Evolutionary conservation across 2,888 invertebrate genomes (phyloP).

Genomic region (Trissoscelio sp.): DNA sequence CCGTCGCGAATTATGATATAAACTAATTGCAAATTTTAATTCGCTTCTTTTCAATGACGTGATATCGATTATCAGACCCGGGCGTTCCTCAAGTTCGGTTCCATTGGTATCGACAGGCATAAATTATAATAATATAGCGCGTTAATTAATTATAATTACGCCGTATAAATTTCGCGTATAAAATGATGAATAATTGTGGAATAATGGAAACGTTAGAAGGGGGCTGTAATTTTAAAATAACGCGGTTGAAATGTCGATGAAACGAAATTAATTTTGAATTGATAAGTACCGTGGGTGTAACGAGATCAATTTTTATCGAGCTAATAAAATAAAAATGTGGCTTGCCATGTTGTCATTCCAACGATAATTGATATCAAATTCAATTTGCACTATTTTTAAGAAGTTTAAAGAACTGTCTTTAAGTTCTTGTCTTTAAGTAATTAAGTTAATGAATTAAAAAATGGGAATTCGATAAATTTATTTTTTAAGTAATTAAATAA

Average conservation of each 20-base stretch:
- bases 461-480: not conserved
- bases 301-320: not conserved
- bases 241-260: not conserved
- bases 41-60: conserved; percentile 15
- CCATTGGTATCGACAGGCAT: conserved; percentile 49
- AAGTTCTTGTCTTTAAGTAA: no score
- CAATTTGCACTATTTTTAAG: no score
- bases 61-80: conserved; percentile 37
- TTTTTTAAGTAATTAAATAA: no score
- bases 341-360: no score
- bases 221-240: not conserved
- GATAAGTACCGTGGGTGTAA: not conserved
- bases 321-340: no score
- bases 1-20: not conserved
- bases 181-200: conserved; percentile 38
- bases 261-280: conserved; percentile 13
- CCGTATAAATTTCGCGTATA: conserved; percentile 21
- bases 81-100: conserved; percentile 29
- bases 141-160: conserved; percentile 50
- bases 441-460: no score
- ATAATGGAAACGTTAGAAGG: conserved; percentile 5
- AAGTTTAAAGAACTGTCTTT: no score
- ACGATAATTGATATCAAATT: no score
- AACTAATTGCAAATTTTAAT: conserved; percentile 24
- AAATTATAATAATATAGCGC: conserved; percentile 47